These are phyloP conservation scores for Hetaerina titia DNA, from an alignment of 2,888 invertebrate genomes.

Conservation along the genomic window DNA sequence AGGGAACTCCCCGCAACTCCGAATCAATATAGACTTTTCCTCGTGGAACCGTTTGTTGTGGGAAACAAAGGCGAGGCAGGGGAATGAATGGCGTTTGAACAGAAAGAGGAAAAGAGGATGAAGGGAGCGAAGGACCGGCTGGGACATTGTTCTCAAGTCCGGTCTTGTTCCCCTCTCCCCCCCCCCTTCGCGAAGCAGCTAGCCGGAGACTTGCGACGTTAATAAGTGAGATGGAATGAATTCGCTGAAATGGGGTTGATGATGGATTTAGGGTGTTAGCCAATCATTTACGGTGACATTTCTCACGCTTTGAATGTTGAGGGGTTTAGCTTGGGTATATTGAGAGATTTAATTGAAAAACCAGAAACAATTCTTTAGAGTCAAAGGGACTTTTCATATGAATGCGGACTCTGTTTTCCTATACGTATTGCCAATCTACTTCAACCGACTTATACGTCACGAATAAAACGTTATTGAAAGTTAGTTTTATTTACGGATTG, in stretches of 20 bases:
- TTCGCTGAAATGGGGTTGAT: background rate
- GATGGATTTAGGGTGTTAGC: background rate
- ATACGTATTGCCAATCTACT: too few species aligned
- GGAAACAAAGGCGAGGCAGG: background rate
- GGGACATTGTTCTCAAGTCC: conserved; percentile 11
- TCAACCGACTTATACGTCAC: too few species aligned
- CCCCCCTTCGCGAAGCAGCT: background rate
- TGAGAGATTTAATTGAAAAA: too few species aligned
- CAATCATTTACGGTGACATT: background rate
- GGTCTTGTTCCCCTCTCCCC: background rate
- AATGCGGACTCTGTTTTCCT: too few species aligned
- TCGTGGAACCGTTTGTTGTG: background rate
- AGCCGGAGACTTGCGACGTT: background rate
- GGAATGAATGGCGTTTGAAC: background rate
- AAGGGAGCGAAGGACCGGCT: background rate
- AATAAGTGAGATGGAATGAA: background rate
- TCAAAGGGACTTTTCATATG: too few species aligned
- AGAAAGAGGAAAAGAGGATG: background rate
- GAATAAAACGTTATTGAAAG: too few species aligned
- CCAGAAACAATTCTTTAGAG: too few species aligned
- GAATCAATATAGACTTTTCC: conserved; percentile 13
- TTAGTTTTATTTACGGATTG: too few species aligned
- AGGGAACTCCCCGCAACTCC: background rate
- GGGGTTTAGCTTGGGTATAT: too few species aligned
- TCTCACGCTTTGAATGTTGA: background rate